Conservation (phyloP, 2,888 invertebrate species). For the Hyles lineata region DNA sequence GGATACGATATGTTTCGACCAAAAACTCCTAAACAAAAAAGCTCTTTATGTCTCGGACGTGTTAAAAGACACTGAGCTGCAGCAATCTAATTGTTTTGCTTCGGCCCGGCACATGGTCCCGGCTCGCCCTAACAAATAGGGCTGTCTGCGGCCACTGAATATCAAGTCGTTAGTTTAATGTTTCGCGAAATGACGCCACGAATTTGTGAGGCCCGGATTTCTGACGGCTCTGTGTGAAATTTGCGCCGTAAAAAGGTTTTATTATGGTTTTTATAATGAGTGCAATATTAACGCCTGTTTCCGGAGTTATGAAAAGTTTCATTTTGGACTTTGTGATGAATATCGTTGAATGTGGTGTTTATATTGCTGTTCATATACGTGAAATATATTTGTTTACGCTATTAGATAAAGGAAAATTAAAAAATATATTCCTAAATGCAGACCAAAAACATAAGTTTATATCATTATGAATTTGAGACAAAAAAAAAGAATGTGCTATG, state of each 20-base stretch:
- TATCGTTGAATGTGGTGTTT: neutral
- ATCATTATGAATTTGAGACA: no score
- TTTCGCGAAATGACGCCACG: slow-evolving; percentile 51
- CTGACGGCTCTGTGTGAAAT: slow-evolving; percentile 12
- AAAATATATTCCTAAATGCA: no score
- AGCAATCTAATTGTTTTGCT: slow-evolving; percentile 72
- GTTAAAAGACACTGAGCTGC: slow-evolving; percentile 50
- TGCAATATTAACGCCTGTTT: neutral
- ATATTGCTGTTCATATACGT: no score
- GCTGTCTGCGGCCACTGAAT: slow-evolving; percentile 60
- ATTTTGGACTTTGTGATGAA: neutral
- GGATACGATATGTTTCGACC: no score
- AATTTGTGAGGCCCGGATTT: slow-evolving; percentile 43
- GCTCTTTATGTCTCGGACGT: slow-evolving; percentile 53
- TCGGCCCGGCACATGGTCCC: slow-evolving; percentile 62
- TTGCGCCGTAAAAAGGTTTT: neutral
- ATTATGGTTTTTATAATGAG: neutral
- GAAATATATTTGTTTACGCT: no score
- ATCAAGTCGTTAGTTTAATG: slow-evolving; percentile 61
- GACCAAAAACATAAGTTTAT: no score
- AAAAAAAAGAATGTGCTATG: neutral
- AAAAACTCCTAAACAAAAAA: no score
- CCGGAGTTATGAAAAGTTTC: neutral
- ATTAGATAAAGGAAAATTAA: no score
- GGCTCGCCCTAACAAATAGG: slow-evolving; percentile 62